Evolutionary conservation across 2,888 invertebrate species (phyloP).

Genomic region (Hypomecis atomaria): DNA sequence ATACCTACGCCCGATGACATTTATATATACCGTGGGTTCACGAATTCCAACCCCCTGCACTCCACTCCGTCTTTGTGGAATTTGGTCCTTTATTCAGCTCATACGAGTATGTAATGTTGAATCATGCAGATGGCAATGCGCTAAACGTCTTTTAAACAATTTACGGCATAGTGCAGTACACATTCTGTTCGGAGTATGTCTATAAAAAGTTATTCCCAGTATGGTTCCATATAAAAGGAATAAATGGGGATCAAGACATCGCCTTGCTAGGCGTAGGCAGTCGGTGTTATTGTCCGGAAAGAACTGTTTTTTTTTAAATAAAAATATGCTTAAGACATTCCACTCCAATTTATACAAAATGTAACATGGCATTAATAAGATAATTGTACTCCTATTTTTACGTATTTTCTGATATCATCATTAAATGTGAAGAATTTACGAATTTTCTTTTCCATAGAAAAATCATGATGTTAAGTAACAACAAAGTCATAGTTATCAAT

Average conservation of each 20-base stretch:
- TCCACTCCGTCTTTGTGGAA: no score
- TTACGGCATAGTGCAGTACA: slow-evolving; percentile 56
- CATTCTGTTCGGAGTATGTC: slow-evolving; percentile 47
- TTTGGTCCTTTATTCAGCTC: slow-evolving; percentile 38
- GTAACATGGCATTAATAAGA: no score
- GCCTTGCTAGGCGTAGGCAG: slow-evolving; percentile 37
- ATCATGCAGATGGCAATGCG: slow-evolving; percentile 49
- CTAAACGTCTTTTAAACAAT: slow-evolving; percentile 53
- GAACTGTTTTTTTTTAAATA: slow-evolving; percentile 1
- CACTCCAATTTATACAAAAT: no score
- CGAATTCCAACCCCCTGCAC: no score
- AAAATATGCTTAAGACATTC: slow-evolving; percentile 9
- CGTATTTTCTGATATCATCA: no score
- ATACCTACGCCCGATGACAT: no score
- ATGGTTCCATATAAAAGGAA: slow-evolving; percentile 45
- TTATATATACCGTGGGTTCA: no score
- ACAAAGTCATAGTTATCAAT: no score
- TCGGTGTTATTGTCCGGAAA: slow-evolving; percentile 15
- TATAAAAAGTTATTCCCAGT: slow-evolving; percentile 58
- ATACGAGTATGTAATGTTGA: slow-evolving; percentile 51
- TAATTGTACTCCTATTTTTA: no score
- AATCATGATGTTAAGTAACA: no score
- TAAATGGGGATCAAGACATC: slow-evolving; percentile 51
- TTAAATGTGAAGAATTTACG: no score
- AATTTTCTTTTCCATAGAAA: no score